Conservation (phyloP, 1,140 invertebrate genomes). For the Bombyx mori region DNA sequence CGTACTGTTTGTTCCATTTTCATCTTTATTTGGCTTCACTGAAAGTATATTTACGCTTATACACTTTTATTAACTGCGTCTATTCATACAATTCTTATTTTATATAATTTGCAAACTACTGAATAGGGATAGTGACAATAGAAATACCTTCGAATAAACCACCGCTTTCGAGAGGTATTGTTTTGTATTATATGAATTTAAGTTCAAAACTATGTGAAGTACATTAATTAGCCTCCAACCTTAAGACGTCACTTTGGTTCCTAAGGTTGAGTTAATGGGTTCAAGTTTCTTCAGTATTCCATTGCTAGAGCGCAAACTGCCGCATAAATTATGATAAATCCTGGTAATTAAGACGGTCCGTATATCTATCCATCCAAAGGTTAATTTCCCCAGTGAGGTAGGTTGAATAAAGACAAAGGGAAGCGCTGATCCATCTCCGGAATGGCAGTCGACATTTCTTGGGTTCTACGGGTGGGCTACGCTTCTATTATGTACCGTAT, state of each 20-base stretch:
- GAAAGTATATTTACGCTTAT: no score
- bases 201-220: not conserved
- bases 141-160: no score
- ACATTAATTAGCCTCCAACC: constrained; percentile 1
- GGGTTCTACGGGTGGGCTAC: not conserved
- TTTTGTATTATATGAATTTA: no score
- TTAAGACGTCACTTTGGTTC: not conserved
- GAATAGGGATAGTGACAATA: no score
- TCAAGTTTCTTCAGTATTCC: constrained; percentile 6
- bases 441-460: constrained; percentile 6
- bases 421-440: constrained; percentile 11
- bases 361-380: constrained; percentile 10
- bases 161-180: no score
- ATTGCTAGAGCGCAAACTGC: constrained; percentile 5
- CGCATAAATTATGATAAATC: constrained; percentile 11
- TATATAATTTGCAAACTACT: no score
- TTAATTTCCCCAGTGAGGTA: constrained; percentile 21
- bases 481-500: constrained; percentile 5
- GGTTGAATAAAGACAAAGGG: constrained; percentile 18
- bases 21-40: no score
- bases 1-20: no score
- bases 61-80: no score
- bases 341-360: constrained; percentile 6
- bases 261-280: not conserved
- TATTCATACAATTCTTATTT: no score